Evolutionary conservation across 53 echinoderm and acorn worm species (phyloP).

Genomic region (Holothuria leucospilota): DNA sequence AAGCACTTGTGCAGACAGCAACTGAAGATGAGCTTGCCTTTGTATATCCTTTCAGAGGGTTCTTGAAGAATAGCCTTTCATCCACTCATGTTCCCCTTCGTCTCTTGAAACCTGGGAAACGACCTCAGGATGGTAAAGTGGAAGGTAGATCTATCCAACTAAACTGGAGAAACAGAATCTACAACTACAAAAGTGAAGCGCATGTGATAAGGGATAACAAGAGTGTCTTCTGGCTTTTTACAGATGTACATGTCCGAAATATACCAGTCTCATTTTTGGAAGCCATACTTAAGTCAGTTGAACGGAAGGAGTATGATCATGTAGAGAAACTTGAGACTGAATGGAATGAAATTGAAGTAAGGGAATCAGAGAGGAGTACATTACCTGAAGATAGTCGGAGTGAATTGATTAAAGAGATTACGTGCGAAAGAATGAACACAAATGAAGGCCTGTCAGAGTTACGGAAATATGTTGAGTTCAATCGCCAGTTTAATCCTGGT

Average conservation of each 20-base stretch:
- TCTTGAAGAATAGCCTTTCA: constrained; percentile 24
- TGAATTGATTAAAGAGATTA: constrained; percentile 16
- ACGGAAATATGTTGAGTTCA: constrained; percentile 54
- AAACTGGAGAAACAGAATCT: constrained; percentile 77
- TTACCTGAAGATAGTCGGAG: background rate
- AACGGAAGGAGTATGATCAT: constrained; percentile 38
- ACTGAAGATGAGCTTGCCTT: constrained; percentile 63
- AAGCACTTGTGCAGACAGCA: constrained; percentile 64
- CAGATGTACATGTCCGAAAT: constrained; percentile 36
- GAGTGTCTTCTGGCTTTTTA: constrained; percentile 29
- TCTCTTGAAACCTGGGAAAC: constrained; percentile 65
- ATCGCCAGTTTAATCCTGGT: constrained; percentile 62
- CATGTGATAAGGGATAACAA: constrained; percentile 6
- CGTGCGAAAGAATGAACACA: constrained; percentile 2
- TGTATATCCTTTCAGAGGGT: constrained; percentile 65
- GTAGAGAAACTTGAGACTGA: constrained; percentile 19
- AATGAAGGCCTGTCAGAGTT: background rate
- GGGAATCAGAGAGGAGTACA: constrained; percentile 15
- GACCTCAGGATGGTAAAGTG: constrained; percentile 61
- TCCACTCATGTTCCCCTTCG: background rate
- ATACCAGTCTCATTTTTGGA: constrained; percentile 58
- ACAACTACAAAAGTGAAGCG: constrained; percentile 45
- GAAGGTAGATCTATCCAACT: constrained; percentile 56
- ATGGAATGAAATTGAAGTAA: constrained; percentile 19
- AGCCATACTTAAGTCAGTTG: constrained; percentile 60